These are phyloP conservation scores for Leptobrachium leishanense DNA, from an alignment of 2,113 vertebrate species.

Conservation along the genomic window DNA sequence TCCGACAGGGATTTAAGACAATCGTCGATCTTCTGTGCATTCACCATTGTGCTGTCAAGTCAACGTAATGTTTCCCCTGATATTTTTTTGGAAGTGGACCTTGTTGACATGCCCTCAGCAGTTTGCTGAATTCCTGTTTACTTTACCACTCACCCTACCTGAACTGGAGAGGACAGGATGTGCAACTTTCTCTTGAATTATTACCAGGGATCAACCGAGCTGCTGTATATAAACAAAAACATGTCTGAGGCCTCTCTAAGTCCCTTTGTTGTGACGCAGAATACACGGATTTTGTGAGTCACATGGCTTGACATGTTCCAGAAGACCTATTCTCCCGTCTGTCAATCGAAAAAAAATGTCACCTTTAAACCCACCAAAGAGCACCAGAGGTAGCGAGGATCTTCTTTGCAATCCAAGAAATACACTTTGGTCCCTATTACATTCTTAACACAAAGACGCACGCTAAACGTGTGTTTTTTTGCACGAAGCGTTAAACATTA, in stretches of 20 bases:
- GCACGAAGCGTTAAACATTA: too few species aligned
- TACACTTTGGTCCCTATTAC: too few species aligned
- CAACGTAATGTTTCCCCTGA: background rate
- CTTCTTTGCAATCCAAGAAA: too few species aligned
- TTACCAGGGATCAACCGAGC: background rate
- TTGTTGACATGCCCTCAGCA: slow-evolving; percentile 10
- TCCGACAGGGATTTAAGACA: background rate
- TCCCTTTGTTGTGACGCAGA: background rate
- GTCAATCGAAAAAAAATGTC: background rate
- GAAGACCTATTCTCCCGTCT: background rate
- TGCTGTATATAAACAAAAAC: background rate
- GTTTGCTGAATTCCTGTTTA: background rate
- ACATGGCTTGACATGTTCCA: slow-evolving; percentile 8
- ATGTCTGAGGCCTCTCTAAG: background rate
- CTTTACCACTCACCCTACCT: background rate
- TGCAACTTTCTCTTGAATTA: slow-evolving; percentile 21
- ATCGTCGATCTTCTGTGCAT: background rate
- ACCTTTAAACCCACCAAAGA: slow-evolving; percentile 2
- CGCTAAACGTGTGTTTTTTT: too few species aligned
- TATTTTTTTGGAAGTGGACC: slow-evolving; percentile 12
- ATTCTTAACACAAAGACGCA: too few species aligned
- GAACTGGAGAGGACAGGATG: slow-evolving; percentile 15
- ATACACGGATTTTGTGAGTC: background rate
- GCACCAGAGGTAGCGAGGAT: too few species aligned
- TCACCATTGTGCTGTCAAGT: slow-evolving; percentile 1